phyloP scores from a whole-genome alignment of 2,888 invertebrate species.

The Strigamia crassipes region DNA sequence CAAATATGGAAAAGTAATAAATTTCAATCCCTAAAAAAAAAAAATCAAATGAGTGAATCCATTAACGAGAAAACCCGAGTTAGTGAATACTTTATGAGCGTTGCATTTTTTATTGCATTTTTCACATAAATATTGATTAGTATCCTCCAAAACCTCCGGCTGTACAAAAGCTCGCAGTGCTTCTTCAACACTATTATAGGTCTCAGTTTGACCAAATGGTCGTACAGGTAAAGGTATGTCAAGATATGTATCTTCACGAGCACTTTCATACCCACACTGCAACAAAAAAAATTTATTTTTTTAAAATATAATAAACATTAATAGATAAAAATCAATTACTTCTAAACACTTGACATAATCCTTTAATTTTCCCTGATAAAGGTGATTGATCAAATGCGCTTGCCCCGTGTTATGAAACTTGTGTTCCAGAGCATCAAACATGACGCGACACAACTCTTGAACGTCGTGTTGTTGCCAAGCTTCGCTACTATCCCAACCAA shows the following conservation, averaged over 20 bases:
- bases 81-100: slow-evolving; percentile 70
- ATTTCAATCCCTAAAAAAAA: slow-evolving; percentile 71
- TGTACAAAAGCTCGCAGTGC: slow-evolving; percentile 81
- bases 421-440: slow-evolving; percentile 86
- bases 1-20: slow-evolving; percentile 82
- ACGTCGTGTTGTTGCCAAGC: slow-evolving; percentile 93
- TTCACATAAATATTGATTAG: slow-evolving; percentile 86
- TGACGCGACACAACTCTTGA: slow-evolving; percentile 84
- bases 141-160: slow-evolving; percentile 79
- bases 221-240: slow-evolving; percentile 85
- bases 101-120: slow-evolving; percentile 83
- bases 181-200: slow-evolving; percentile 81
- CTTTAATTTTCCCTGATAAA: slow-evolving; percentile 76
- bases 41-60: background rate
- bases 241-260: slow-evolving; percentile 78
- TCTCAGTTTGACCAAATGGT: slow-evolving; percentile 75
- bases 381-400: slow-evolving; percentile 76
- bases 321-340: slow-evolving; percentile 53
- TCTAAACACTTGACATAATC: slow-evolving; percentile 88
- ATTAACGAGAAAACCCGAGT: slow-evolving; percentile 42
- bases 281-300: slow-evolving; percentile 48
- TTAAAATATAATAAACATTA: slow-evolving; percentile 12
- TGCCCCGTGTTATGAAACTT: slow-evolving; percentile 82
- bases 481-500: slow-evolving; percentile 87
- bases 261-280: slow-evolving; percentile 77